Conservation (phyloP, 2,888 invertebrate genomes). For the Heteromurus nitidus region DNA sequence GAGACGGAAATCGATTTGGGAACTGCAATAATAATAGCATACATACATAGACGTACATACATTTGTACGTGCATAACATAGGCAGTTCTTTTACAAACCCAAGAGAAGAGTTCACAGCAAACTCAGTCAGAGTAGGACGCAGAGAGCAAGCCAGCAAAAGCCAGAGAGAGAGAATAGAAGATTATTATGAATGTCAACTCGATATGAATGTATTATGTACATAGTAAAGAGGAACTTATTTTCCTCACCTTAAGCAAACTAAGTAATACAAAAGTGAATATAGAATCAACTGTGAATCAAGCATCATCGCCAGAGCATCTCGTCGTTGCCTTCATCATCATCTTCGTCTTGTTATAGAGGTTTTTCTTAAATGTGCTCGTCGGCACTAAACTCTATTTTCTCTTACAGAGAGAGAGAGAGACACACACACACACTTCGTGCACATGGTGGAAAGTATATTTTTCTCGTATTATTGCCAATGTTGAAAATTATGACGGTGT, state of each 20-base stretch:
- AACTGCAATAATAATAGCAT: constrained; percentile 55
- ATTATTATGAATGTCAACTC: constrained; percentile 62
- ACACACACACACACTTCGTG: not conserved
- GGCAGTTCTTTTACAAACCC: no score
- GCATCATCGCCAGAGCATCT: constrained; percentile 25
- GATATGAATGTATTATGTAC: constrained; percentile 25
- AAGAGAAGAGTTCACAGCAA: constrained; percentile 1
- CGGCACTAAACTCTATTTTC: constrained; percentile 46
- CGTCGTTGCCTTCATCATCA: constrained; percentile 40
- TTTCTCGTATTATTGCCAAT: constrained; percentile 38
- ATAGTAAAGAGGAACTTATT: constrained; percentile 33
- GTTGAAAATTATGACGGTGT: not conserved
- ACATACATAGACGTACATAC: constrained; percentile 12
- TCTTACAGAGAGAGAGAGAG: constrained; percentile 11
- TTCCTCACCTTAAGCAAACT: constrained; percentile 61
- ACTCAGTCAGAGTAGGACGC: not conserved
- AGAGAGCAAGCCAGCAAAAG: no score
- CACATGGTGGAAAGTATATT: constrained; percentile 6
- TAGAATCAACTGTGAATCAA: constrained; percentile 52
- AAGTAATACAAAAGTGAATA: constrained; percentile 37
- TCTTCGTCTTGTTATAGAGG: constrained; percentile 22
- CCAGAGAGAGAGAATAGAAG: constrained; percentile 5
- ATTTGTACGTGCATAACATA: no score
- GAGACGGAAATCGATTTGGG: constrained; percentile 66
- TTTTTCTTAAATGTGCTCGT: constrained; percentile 44